Percentiles rank a stretch among this genome's conserved stretches.
These are phyloP conservation scores for Salvelinus sp. DNA, from an alignment of 2,113 vertebrate genomes.

Conservation along the genomic window DNA sequence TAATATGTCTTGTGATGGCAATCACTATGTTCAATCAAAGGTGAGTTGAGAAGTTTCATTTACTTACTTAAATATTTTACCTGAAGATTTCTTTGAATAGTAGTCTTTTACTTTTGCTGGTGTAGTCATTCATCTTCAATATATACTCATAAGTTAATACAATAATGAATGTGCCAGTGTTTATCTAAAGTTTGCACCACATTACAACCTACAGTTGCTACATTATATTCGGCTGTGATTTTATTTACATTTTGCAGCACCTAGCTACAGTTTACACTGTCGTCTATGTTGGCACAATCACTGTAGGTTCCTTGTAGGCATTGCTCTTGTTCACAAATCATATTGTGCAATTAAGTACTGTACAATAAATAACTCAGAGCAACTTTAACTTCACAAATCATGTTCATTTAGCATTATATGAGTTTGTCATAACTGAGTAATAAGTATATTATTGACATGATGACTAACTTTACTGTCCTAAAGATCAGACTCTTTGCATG, in stretches of 20 bases:
- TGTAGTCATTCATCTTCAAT: neutral
- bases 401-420: neutral
- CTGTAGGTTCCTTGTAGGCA: neutral
- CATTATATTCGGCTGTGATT: too few species aligned
- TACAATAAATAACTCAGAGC: neutral
- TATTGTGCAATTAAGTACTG: neutral
- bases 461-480: neutral
- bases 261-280: neutral
- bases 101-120: neutral
- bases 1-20: conserved; percentile 61
- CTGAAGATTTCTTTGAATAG: conserved; percentile 20
- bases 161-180: neutral
- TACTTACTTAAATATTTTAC: neutral
- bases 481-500: neutral
- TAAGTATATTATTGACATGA: neutral
- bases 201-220: neutral
- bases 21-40: conserved; percentile 67
- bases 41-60: conserved; percentile 58
- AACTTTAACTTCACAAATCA: neutral
- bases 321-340: neutral
- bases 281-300: neutral
- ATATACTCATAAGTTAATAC: too few species aligned
- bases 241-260: neutral
- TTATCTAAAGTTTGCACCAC: neutral
- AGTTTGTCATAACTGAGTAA: neutral